Percentiles rank a stretch among this genome's conserved stretches.
These are phyloP conservation scores for Morpho helenor DNA, from an alignment of 2,888 invertebrate genomes.

Conservation along the genomic window DNA sequence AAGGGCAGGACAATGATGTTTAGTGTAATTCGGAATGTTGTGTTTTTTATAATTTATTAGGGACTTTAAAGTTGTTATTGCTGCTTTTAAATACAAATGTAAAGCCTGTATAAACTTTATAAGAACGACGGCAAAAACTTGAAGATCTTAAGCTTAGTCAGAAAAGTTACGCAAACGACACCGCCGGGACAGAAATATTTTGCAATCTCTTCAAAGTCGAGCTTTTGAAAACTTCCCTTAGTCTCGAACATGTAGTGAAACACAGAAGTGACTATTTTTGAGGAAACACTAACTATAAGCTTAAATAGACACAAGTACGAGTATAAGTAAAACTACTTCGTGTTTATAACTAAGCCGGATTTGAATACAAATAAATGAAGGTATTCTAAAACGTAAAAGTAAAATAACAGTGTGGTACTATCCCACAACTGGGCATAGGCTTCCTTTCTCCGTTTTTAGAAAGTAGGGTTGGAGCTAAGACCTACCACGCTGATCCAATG, in stretches of 20 bases:
- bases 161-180: conserved; percentile 70
- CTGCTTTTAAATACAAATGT: conserved; percentile 7
- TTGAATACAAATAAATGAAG: no score
- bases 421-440: no score
- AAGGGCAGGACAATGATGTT: no score
- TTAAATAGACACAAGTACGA: no score
- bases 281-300: background rate
- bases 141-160: conserved; percentile 64
- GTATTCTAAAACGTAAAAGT: no score
- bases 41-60: background rate
- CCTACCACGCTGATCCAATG: no score
- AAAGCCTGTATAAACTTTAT: conserved; percentile 9
- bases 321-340: no score
- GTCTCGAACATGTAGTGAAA: conserved; percentile 9
- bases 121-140: conserved; percentile 20
- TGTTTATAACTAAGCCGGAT: no score
- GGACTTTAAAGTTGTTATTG: background rate
- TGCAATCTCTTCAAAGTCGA: conserved; percentile 63
- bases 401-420: no score
- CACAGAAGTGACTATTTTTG: conserved; percentile 9
- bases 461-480: no score
- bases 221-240: conserved; percentile 35
- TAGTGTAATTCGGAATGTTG: background rate
- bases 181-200: conserved; percentile 63
- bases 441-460: no score